Evolutionary conservation across 1,140 invertebrate species (phyloP).

Genomic region (Aphaenogaster rudis): DNA sequence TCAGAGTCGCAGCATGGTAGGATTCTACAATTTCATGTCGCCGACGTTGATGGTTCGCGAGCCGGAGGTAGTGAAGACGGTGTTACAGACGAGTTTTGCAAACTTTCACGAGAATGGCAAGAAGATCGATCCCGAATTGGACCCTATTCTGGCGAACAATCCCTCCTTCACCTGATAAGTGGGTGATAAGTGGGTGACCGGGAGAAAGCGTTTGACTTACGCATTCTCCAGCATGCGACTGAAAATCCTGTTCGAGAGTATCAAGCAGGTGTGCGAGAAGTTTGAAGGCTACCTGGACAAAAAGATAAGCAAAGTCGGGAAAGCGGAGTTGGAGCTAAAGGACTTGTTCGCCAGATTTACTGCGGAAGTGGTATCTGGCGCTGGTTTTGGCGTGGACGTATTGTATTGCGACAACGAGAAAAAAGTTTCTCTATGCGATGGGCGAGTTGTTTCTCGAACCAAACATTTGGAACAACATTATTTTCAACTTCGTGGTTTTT

Average conservation of each 20-base stretch:
- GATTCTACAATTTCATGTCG: constrained; percentile 74
- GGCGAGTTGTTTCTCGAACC: constrained; percentile 74
- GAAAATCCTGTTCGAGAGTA: constrained; percentile 53
- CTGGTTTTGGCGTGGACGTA: constrained; percentile 85
- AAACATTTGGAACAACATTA: not conserved
- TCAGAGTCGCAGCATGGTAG: constrained; percentile 73
- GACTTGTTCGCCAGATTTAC: constrained; percentile 84
- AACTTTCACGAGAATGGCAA: constrained; percentile 72
- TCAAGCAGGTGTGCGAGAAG: constrained; percentile 60
- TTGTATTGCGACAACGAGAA: constrained; percentile 66
- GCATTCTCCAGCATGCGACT: constrained; percentile 72
- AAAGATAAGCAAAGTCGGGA: constrained; percentile 37
- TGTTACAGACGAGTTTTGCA: constrained; percentile 79
- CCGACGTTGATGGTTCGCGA: constrained; percentile 78
- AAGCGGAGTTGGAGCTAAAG: constrained; percentile 78
- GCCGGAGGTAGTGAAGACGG: constrained; percentile 78
- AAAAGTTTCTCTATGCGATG: constrained; percentile 63
- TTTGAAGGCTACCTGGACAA: constrained; percentile 63
- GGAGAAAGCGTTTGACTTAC: constrained; percentile 55
- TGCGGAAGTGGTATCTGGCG: constrained; percentile 85
- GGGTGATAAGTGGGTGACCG: constrained; percentile 69
- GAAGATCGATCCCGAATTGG: constrained; percentile 40
- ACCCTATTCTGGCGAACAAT: constrained; percentile 76
- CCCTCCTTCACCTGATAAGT: not conserved
- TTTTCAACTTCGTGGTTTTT: constrained; percentile 57